Conservation (phyloP, 2,888 invertebrate genomes). For the Conchocele bisecta region DNA sequence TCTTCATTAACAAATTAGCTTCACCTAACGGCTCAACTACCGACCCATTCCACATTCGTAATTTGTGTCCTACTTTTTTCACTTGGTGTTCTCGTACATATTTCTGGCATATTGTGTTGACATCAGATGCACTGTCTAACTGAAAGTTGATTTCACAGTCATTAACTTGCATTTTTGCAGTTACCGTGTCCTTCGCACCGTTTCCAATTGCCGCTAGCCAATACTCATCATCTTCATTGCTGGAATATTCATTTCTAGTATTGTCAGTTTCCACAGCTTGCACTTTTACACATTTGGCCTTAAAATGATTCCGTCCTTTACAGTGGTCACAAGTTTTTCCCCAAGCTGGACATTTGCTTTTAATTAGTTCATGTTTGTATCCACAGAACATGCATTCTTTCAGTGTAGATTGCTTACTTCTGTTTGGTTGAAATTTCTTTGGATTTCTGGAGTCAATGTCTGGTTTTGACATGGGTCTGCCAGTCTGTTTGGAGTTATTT, state of each 20-base stretch:
- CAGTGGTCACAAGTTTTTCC: conserved; percentile 51
- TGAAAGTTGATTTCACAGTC: conserved; percentile 42
- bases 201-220: not conserved
- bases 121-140: conserved; percentile 48
- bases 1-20: conserved; percentile 28
- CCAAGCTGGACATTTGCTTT: conserved; percentile 55
- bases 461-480: too few relatives aligned
- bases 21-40: conserved; percentile 37
- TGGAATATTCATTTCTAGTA: too few relatives aligned
- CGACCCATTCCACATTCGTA: conserved; percentile 48
- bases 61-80: conserved; percentile 6
- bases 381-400: conserved; percentile 50
- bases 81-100: conserved; percentile 13
- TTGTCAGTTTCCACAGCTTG: conserved; percentile 5
- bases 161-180: conserved; percentile 22
- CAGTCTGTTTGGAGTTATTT: not conserved
- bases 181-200: not conserved
- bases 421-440: too few relatives aligned
- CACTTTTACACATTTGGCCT: conserved; percentile 24
- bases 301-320: conserved; percentile 51
- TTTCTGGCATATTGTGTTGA: conserved; percentile 22
- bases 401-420: not conserved
- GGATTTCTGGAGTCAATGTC: too few relatives aligned
- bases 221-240: conserved; percentile 11
- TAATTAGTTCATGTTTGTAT: conserved; percentile 36